These are phyloP conservation scores for Lithobates pipiens DNA, from an alignment of 2,797 vertebrate genomes.

Conservation along the genomic window DNA sequence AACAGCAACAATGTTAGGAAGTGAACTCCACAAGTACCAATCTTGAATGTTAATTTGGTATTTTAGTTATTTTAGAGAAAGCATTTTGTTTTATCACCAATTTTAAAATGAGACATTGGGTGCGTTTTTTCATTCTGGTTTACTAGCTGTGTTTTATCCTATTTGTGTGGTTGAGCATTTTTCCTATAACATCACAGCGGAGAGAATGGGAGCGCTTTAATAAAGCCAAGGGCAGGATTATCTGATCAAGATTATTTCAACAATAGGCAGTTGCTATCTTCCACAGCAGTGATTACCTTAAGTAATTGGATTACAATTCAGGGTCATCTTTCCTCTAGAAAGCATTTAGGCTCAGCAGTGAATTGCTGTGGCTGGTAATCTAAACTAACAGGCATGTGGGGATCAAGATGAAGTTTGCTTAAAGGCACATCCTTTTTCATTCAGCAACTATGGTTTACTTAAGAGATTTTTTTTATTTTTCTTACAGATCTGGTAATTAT, in stretches of 20 bases:
- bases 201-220: background rate
- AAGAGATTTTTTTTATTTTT: no score
- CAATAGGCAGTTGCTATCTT: slow-evolving; percentile 26
- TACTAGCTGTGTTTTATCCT: background rate
- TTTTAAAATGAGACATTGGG: background rate
- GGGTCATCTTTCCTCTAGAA: slow-evolving; percentile 36
- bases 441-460: background rate
- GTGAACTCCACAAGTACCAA: no score
- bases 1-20: no score
- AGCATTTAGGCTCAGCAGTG: slow-evolving; percentile 37
- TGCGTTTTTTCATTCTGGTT: background rate
- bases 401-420: slow-evolving; percentile 27
- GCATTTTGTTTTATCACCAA: background rate
- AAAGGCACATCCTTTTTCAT: background rate
- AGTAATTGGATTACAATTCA: slow-evolving; percentile 43
- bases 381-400: background rate
- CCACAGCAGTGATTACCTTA: slow-evolving; percentile 36
- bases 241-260: slow-evolving; percentile 39
- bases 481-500: no score
- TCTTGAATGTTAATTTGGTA: background rate
- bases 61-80: background rate
- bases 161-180: background rate
- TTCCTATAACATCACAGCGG: background rate
- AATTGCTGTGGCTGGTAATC: slow-evolving; percentile 20
- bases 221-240: slow-evolving; percentile 29